phyloP scores from a whole-genome alignment of 2,888 invertebrate genomes.

The Heliconius ismenius region DNA sequence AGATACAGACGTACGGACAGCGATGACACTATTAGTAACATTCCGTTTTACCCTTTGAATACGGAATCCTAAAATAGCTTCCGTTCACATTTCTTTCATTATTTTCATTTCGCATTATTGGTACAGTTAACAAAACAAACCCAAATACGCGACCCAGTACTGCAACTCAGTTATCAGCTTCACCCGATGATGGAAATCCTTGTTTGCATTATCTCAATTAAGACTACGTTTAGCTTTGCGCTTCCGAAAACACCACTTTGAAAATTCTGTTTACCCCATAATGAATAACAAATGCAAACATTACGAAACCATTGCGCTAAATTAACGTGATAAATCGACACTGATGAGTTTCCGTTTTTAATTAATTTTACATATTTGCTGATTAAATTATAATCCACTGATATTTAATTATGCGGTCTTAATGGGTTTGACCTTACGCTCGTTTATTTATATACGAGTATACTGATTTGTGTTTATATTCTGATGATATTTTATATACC shows the following conservation, averaged over 20 bases:
- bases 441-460: slow-evolving; percentile 30
- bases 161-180: slow-evolving; percentile 55
- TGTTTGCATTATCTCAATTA: slow-evolving; percentile 79
- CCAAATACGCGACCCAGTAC: slow-evolving; percentile 38
- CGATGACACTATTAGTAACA: too few species aligned
- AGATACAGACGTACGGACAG: too few species aligned
- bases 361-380: slow-evolving; percentile 38
- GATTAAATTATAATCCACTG: slow-evolving; percentile 38
- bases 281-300: slow-evolving; percentile 44
- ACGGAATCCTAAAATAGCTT: background rate
- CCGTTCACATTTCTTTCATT: background rate
- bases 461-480: slow-evolving; percentile 8
- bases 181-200: slow-evolving; percentile 65
- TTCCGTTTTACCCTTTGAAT: too few species aligned
- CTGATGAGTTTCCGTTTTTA: slow-evolving; percentile 39
- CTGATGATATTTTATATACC: background rate
- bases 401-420: slow-evolving; percentile 40
- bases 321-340: slow-evolving; percentile 37
- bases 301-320: slow-evolving; percentile 34
- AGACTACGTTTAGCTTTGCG: slow-evolving; percentile 74
- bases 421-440: slow-evolving; percentile 39
- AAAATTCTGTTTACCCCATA: slow-evolving; percentile 64
- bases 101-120: slow-evolving; percentile 33
- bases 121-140: slow-evolving; percentile 44
- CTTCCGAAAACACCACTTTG: slow-evolving; percentile 64